Conservation (phyloP, 2,113 vertebrate genomes). For the Clarias gariepinus region DNA sequence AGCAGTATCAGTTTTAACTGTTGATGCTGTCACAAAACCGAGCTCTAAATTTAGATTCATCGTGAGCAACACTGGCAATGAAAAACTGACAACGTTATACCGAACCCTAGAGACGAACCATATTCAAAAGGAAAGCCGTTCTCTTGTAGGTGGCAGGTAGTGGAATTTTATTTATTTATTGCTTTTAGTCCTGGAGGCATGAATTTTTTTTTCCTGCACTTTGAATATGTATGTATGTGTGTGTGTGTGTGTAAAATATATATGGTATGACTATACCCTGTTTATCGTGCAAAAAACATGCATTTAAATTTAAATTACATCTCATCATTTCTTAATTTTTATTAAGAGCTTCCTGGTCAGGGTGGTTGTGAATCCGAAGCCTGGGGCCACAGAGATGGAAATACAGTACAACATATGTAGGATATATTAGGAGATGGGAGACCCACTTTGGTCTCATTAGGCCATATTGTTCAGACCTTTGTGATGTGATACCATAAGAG, state of each 20-base stretch:
- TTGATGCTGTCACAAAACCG: not conserved
- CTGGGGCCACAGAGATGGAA: not conserved
- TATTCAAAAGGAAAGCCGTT: not conserved
- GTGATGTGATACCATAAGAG: not conserved
- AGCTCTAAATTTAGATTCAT: slow-evolving; percentile 1
- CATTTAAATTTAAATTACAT: not conserved
- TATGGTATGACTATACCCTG: not conserved
- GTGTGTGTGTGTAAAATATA: not conserved
- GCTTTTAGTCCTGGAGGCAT: not conserved
- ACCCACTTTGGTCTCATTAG: not conserved
- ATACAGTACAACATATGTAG: not conserved
- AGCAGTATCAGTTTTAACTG: not conserved
- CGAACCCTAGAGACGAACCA: not conserved
- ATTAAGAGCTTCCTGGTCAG: not conserved
- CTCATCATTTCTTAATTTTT: not conserved
- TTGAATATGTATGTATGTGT: not conserved
- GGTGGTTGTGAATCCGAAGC: not conserved
- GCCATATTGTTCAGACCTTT: not conserved
- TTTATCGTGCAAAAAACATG: not conserved
- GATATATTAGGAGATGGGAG: not conserved
- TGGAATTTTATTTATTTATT: not conserved
- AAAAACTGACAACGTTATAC: not conserved
- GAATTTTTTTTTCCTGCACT: not conserved
- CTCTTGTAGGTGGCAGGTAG: not conserved
- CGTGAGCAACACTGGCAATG: not conserved